Conservation (phyloP, 2,888 invertebrate genomes). For the Helicoverpa assulta region DNA sequence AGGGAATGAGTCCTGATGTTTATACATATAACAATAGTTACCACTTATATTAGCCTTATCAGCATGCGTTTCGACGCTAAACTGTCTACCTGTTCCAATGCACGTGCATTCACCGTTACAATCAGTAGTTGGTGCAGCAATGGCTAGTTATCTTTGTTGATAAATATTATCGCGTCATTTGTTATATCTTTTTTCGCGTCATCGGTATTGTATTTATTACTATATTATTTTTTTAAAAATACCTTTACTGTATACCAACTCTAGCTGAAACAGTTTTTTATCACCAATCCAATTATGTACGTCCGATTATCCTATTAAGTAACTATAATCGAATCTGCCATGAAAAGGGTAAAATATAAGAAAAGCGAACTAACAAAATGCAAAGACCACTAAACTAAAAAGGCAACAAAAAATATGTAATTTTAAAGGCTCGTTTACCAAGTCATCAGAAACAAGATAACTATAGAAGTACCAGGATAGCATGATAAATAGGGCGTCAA, state of each 20-base stretch:
- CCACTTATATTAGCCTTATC: background rate
- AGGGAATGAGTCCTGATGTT: background rate
- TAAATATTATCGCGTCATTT: constrained; percentile 35
- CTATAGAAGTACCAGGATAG: constrained; percentile 36
- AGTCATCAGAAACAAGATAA: constrained; percentile 27
- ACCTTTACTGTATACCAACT: no score
- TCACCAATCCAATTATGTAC: background rate
- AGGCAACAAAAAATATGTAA: no score
- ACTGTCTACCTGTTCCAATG: background rate
- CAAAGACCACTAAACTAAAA: no score
- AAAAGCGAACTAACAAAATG: no score
- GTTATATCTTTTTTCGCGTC: background rate
- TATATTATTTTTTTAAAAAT: no score
- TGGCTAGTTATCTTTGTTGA: constrained; percentile 34
- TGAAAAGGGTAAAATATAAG: background rate
- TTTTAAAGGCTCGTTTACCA: constrained; percentile 10
- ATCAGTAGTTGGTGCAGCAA: constrained; percentile 37
- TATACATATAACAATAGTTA: background rate
- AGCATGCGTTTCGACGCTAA: constrained; percentile 2
- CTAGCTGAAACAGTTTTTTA: no score
- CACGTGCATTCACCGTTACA: constrained; percentile 9
- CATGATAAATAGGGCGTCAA: constrained; percentile 47
- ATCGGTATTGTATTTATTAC: no score
- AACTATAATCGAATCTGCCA: background rate
- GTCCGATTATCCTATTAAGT: background rate